Conservation (phyloP, 2,113 vertebrate species). For the Malurus alboscapulatus region DNA sequence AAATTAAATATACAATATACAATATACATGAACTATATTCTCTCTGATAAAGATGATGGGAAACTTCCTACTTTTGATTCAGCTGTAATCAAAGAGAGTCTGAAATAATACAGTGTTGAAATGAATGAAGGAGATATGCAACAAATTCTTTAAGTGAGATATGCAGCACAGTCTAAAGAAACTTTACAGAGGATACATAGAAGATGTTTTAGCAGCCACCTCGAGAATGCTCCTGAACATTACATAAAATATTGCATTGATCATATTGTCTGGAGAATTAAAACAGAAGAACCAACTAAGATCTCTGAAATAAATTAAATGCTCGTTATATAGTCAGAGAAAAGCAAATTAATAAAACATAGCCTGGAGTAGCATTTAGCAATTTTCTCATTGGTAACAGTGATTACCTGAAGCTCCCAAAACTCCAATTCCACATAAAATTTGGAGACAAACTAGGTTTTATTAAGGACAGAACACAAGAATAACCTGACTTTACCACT, state of each 20-base stretch:
- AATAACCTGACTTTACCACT: background rate
- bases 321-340: background rate
- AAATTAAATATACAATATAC: background rate
- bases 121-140: background rate
- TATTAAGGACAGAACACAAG: background rate
- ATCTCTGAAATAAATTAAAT: background rate
- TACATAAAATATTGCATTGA: background rate
- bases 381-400: background rate
- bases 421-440: background rate
- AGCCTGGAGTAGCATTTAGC: background rate
- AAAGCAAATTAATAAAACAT: background rate
- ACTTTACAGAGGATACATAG: background rate
- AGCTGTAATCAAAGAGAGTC: slow-evolving; percentile 6
- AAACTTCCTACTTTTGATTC: background rate
- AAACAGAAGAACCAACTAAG: background rate
- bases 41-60: background rate
- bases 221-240: background rate
- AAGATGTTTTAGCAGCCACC: background rate
- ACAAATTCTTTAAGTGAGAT: background rate
- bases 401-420: background rate
- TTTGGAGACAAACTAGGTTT: background rate
- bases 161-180: background rate
- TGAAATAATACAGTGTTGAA: background rate
- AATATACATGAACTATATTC: background rate
- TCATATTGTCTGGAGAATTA: background rate